Evolutionary conservation across 2,113 vertebrate genomes (phyloP).

Genomic region (Platysteira castanea): DNA sequence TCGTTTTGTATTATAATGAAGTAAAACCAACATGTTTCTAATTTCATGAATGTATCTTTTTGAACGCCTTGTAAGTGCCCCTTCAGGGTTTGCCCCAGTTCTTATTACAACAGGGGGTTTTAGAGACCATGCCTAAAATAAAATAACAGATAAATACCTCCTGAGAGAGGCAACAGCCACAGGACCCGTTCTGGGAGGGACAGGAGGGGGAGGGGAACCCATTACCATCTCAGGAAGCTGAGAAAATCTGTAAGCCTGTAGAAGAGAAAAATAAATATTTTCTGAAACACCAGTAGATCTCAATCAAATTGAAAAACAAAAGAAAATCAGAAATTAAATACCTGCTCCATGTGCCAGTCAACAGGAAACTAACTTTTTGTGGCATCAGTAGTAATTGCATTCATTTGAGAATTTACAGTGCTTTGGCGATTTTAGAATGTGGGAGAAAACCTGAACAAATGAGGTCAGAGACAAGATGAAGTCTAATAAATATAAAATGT

Average conservation of each 20-base stretch:
- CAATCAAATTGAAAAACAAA: background rate
- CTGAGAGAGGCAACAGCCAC: slow-evolving; percentile 77
- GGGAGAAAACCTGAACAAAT: background rate
- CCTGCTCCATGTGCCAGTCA: background rate
- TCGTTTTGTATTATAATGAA: background rate
- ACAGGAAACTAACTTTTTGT: background rate
- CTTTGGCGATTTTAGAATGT: background rate
- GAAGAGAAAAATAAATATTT: background rate
- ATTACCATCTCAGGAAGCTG: slow-evolving; percentile 97
- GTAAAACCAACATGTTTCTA: background rate
- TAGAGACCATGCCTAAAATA: background rate
- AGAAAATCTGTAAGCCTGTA: slow-evolving; percentile 93
- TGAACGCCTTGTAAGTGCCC: background rate
- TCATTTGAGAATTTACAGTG: background rate
- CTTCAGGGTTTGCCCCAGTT: background rate
- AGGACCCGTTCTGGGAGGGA: slow-evolving; percentile 91
- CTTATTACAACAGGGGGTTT: background rate
- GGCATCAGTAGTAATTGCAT: background rate
- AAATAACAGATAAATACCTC: slow-evolving; percentile 37
- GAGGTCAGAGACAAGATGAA: background rate
- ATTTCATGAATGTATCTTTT: background rate
- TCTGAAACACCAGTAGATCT: background rate
- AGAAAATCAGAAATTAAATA: background rate
- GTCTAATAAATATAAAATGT: background rate
- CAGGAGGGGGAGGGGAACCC: slow-evolving; percentile 90